Base-by-base conservation (phyloP, 2,113 vertebrate species). In the Amphiprion percula region DNA sequence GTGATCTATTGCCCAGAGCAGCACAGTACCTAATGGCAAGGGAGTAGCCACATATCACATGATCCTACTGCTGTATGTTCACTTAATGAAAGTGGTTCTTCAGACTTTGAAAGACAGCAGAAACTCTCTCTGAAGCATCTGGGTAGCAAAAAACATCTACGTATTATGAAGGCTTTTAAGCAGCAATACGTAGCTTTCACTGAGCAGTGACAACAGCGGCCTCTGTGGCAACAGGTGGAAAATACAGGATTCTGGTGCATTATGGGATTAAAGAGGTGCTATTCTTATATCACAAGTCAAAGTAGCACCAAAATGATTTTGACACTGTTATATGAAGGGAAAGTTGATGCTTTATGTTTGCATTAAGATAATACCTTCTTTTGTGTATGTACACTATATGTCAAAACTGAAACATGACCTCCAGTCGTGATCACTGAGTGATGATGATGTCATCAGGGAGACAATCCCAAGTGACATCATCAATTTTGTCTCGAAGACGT, bases 1-100 rank as follows among this genome's bases (percentile, higher is more conserved):
- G 52, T 82, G 74, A 86, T 87, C 77, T 87, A 82, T 82, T 80
- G 69, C 54, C 68, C 77, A 77, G 62, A 82, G 77, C 46, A 26
- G 37, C 33, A 50, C 63, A 65, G 39, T 70, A 37, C 39, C 70
- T 68, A n/a, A 80, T 49, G 58, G 63, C 52, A 6, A 17, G 75
- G 75, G 74, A 82, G 62, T 49, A 54, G 62, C 71, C 50, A 54
- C 74, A 74, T 59, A 75, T 80, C 73, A 80, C 69, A 79, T 74
- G 56, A 39, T 52, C 37, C 23, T n/a, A 24, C 62, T 52, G 79
- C 56, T 67, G 70, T 37, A 54, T 80, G 47, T 52, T 70, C 64
- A 61, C 44, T 77, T 80, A 49, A 73, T 26, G 54, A 66, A 72
- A 74, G 26, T 26, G 49, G 10, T 54, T 61, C 70, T 64, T 64